Evolutionary conservation across 2,888 invertebrate genomes (phyloP), one percentile per base, ranked within the genome.

Genomic region (Campoletis raptor): DNA sequence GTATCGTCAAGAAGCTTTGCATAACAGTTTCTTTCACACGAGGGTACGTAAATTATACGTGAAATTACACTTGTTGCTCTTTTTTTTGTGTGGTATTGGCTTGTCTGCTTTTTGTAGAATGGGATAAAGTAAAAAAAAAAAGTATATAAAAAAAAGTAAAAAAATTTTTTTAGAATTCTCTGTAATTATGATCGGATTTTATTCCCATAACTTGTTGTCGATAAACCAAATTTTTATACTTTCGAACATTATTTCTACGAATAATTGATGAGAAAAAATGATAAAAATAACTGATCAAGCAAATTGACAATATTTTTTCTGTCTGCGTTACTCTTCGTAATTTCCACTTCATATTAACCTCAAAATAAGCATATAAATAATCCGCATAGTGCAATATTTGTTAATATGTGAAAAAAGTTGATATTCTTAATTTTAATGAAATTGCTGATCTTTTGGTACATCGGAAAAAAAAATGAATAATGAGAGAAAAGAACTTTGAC

Each of bases 381-480:
- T 18, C 7, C 18, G 6, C n/a, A 18, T n/a, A 48, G 30, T 30
- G 30, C 48, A n/a, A 48, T 48, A 48, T 18, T 48, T 48, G n/a
- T n/a, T 0, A 48, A 18, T 15, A 48, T 18, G 48, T 7, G 18
- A 48, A 48, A 2, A 18, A 48, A 48, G 30, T 48, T 48, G 48
- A 48, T 18, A 5, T 5, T 48, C 48, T 48, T 18, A n/a, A 48
- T 48, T 7, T 48, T 48, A 48, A 30, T 30, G 30, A 30, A 30
- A 61, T 61, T 61, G 30, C 15, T 7, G 30, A 18, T n/a, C 18
- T 90, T 91, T 90, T 92, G 91, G 89, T 90, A 89, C 90, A 90
- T 86, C 69, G 85, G 57, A 88, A 89, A 52, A 67, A 52, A 67
- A 52, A 52, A 52, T 40, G 8, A 77, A 66, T 45, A 77, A 45